Evolutionary conservation across 2,888 invertebrate species (phyloP).

Genomic region (Dyspetes luteomarginatus): DNA sequence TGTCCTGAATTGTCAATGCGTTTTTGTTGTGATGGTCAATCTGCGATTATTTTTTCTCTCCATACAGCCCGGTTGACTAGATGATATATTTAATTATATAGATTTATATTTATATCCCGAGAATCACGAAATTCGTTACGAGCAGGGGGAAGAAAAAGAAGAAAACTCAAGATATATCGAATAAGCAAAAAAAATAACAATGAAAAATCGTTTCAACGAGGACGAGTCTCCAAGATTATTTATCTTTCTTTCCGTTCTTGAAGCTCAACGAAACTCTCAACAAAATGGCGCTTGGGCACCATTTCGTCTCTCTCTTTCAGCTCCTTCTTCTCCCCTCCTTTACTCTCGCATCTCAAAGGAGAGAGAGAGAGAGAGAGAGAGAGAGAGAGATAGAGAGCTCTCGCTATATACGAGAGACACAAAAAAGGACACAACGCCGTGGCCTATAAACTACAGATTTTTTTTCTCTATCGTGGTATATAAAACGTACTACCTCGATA

Average conservation of each 20-base stretch:
- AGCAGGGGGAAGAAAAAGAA: slow-evolving; percentile 40
- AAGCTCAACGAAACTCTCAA: slow-evolving; percentile 54
- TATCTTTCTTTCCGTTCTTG: slow-evolving; percentile 28
- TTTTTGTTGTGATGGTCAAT: slow-evolving; percentile 52
- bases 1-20: slow-evolving; percentile 51
- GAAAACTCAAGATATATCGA: background rate
- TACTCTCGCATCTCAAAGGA: slow-evolving; percentile 25
- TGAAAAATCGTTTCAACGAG: slow-evolving; percentile 21
- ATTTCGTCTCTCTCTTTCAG: background rate
- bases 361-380: too few relatives aligned
- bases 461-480: slow-evolving; percentile 71
- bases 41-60: slow-evolving; percentile 40
- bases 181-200: slow-evolving; percentile 13
- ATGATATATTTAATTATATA: slow-evolving; percentile 32
- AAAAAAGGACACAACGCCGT: slow-evolving; percentile 61
- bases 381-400: too few relatives aligned
- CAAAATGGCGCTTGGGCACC: slow-evolving; percentile 9
- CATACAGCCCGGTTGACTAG: slow-evolving; percentile 58
- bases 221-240: slow-evolving; percentile 38
- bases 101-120: slow-evolving; percentile 31
- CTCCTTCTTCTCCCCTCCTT: background rate
- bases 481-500: slow-evolving; percentile 75
- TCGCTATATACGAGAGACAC: slow-evolving; percentile 40
- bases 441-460: slow-evolving; percentile 57
- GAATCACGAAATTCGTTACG: slow-evolving; percentile 48